Conservation (phyloP, 1,140 invertebrate genomes). For the Steinernema feltiae region DNA sequence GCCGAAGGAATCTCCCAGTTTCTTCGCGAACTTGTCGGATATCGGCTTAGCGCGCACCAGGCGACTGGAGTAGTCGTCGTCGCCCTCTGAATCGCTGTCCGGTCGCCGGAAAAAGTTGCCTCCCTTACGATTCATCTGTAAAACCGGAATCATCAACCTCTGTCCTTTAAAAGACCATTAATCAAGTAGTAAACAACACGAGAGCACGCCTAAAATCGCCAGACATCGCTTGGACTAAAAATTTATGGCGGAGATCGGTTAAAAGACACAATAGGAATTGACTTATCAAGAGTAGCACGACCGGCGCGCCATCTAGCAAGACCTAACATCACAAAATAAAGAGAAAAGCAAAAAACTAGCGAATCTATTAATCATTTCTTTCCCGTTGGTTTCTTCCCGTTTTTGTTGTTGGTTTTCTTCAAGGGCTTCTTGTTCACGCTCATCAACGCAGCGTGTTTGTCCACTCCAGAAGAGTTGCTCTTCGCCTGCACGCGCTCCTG, state of each 20-base stretch:
- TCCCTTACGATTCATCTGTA: conserved; percentile 1
- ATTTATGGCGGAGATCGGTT: not conserved
- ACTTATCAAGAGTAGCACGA: not conserved
- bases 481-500: not conserved
- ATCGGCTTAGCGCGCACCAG: conserved; percentile 30
- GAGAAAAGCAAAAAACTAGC: not conserved
- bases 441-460: conserved; percentile 3
- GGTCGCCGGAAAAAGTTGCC: not conserved
- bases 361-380: not conserved
- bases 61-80: conserved; percentile 27
- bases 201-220: not conserved
- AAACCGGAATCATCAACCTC: not conserved
- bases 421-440: not conserved
- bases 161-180: no score
- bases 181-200: no score
- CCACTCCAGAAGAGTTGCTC: not conserved
- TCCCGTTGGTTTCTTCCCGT: not conserved
- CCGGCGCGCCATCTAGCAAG: not conserved
- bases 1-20: conserved; percentile 23
- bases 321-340: not conserved
- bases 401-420: not conserved
- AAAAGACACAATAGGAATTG: not conserved
- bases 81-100: conserved; percentile 24
- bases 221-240: not conserved
- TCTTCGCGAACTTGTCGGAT: conserved; percentile 30